A percentile compares a stretch with the other conserved stretches of the same genome.
Conservation (phyloP, 1,140 invertebrate genomes). For the Drosophila auraria region DNA sequence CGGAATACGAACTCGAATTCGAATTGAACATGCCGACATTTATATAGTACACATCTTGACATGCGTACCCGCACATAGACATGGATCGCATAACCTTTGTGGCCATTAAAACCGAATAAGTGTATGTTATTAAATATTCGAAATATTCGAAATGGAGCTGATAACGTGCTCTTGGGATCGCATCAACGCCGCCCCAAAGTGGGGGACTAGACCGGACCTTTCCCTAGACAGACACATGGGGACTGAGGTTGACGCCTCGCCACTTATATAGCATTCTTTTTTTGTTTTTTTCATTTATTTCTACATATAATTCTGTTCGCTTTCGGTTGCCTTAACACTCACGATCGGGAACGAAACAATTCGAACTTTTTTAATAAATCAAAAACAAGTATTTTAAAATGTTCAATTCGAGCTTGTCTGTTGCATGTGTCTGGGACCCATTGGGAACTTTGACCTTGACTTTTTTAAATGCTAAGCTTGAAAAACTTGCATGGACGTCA, state of each 20-base stretch:
- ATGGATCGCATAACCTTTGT: slow-evolving; percentile 69
- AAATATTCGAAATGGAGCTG: slow-evolving; percentile 29
- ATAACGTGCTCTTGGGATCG: slow-evolving; percentile 51
- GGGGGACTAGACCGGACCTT: slow-evolving; percentile 44
- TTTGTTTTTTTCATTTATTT: slow-evolving; percentile 6
- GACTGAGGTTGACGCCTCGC: slow-evolving; percentile 33
- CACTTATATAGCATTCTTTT: background rate
- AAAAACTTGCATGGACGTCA: slow-evolving; percentile 66
- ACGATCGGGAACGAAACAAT: slow-evolving; percentile 2
- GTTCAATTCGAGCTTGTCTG: slow-evolving; percentile 55
- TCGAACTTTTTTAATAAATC: slow-evolving; percentile 14
- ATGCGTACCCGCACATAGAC: slow-evolving; percentile 17
- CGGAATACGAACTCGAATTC: slow-evolving; percentile 24
- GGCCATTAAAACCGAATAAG: slow-evolving; percentile 57
- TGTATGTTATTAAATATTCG: slow-evolving; percentile 36
- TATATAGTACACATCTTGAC: slow-evolving; percentile 4
- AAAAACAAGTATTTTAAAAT: slow-evolving; percentile 47
- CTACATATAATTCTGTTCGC: background rate
- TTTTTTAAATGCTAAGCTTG: slow-evolving; percentile 44
- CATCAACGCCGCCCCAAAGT: slow-evolving; percentile 15
- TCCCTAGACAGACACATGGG: slow-evolving; percentile 43
- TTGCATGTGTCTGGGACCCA: slow-evolving; percentile 70
- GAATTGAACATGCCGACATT: slow-evolving; percentile 7
- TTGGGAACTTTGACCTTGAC: slow-evolving; percentile 68
- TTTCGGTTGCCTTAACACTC: slow-evolving; percentile 14